These are phyloP conservation scores for Anguilla marmorata DNA, from an alignment of 2,797 vertebrate species.

Conservation along the genomic window DNA sequence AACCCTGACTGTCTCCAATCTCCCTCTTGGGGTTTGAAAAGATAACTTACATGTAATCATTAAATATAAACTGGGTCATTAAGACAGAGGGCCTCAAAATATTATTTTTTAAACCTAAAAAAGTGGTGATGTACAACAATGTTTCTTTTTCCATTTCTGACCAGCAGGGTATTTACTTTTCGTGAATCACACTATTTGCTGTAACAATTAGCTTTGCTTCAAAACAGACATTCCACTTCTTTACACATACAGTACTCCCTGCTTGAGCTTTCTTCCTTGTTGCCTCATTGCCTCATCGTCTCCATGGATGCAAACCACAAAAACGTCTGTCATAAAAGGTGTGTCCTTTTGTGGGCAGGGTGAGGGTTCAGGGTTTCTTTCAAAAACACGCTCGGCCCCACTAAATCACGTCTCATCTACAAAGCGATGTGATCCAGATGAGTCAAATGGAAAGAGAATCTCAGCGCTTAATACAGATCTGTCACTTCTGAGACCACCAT, in stretches of 20 bases:
- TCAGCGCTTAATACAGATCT: slow-evolving; percentile 19
- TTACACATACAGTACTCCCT: background rate
- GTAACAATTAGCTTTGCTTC: background rate
- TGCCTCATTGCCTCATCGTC: slow-evolving; percentile 28
- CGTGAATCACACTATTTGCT: background rate
- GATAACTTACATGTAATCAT: background rate
- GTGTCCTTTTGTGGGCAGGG: slow-evolving; percentile 24
- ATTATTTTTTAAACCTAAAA: background rate
- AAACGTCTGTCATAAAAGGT: slow-evolving; percentile 29
- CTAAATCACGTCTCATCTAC: slow-evolving; percentile 28
- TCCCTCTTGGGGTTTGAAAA: background rate
- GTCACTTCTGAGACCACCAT: slow-evolving; percentile 59
- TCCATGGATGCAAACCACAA: slow-evolving; percentile 24
- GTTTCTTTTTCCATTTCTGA: background rate
- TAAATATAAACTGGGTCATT: background rate
- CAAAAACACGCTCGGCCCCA: background rate
- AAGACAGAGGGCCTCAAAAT: background rate
- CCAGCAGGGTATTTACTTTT: background rate
- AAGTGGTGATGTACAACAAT: background rate
- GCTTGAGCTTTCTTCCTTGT: slow-evolving; percentile 2
- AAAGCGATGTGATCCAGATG: slow-evolving; percentile 37
- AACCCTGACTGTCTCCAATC: background rate
- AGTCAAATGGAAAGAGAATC: slow-evolving; percentile 28
- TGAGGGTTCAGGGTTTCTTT: slow-evolving; percentile 23
- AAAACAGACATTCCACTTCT: slow-evolving; percentile 5